Evolutionary conservation across 2,888 invertebrate genomes (phyloP).

Genomic region (Melinaea marsaeus): DNA sequence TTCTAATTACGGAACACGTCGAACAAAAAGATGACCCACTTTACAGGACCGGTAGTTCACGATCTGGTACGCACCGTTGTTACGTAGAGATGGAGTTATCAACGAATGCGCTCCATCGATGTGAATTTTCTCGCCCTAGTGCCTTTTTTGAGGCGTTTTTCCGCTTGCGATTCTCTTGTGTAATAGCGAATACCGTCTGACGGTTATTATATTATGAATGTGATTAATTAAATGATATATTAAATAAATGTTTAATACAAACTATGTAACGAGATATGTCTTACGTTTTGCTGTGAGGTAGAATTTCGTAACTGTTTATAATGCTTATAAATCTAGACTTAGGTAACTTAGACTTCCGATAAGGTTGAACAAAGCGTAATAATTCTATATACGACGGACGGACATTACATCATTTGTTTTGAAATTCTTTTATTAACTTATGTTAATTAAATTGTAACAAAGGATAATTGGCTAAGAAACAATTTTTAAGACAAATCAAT

Average conservation of each 20-base stretch:
- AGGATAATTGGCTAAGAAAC: neutral
- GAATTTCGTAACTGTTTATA: slow-evolving; percentile 54
- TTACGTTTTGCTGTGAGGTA: neutral
- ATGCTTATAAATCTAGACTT: slow-evolving; percentile 55
- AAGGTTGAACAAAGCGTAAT: slow-evolving; percentile 37
- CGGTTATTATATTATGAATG: slow-evolving; percentile 9
- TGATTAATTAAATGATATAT: neutral
- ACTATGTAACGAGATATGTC: neutral
- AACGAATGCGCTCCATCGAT: slow-evolving; percentile 55
- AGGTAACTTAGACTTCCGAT: slow-evolving; percentile 69
- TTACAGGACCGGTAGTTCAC: slow-evolving; percentile 73
- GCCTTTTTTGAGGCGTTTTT: slow-evolving; percentile 66
- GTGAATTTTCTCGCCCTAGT: slow-evolving; percentile 77
- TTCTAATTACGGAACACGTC: slow-evolving; percentile 76
- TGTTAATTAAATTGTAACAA: slow-evolving; percentile 6
- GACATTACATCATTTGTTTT: slow-evolving; percentile 5
- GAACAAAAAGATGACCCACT: slow-evolving; percentile 78
- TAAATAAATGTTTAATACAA: neutral
- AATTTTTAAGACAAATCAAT: neutral
- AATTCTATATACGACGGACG: slow-evolving; percentile 11
- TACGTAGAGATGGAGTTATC: slow-evolving; percentile 72
- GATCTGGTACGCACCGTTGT: slow-evolving; percentile 75
- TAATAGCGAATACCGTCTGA: slow-evolving; percentile 37
- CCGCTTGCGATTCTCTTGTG: slow-evolving; percentile 66
- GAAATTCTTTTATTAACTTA: neutral